Percentiles rank a stretch among this genome's conserved stretches.
Conservation (phyloP, 2,113 vertebrate genomes). For the Forbesichthys papilliferus region DNA sequence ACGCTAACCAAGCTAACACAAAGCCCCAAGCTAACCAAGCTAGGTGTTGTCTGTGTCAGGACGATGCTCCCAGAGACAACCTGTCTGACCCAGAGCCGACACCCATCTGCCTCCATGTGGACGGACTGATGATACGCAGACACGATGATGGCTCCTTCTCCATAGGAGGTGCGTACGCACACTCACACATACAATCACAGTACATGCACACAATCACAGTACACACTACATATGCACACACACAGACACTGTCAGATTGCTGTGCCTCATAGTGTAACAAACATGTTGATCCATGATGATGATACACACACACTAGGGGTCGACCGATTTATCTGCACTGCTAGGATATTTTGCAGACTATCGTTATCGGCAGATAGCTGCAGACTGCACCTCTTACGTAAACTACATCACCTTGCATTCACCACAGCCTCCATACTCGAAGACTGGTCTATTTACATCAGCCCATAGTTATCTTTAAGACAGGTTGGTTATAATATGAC, state of each 20-base stretch:
- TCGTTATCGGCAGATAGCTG: too few relatives aligned
- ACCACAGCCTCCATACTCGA: too few relatives aligned
- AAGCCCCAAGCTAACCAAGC: too few relatives aligned
- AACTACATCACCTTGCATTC: too few relatives aligned
- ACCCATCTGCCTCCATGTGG: slow-evolving; percentile 84
- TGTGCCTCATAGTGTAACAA: background rate
- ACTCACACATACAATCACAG: background rate
- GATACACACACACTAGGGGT: slow-evolving; percentile 22
- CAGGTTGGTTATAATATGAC: too few relatives aligned
- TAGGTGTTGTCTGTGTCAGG: slow-evolving; percentile 70
- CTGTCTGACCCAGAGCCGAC: slow-evolving; percentile 72
- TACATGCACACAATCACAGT: background rate
- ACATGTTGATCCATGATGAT: slow-evolving; percentile 36
- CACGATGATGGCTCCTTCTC: too few relatives aligned
- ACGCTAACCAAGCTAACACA: background rate
- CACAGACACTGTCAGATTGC: slow-evolving; percentile 31
- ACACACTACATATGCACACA: background rate
- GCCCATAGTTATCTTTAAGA: too few relatives aligned
- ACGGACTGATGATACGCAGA: slow-evolving; percentile 87
- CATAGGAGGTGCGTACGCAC: background rate
- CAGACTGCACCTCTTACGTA: too few relatives aligned
- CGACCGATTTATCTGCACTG: too few relatives aligned
- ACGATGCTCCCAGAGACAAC: slow-evolving; percentile 84
- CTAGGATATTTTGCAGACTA: too few relatives aligned
- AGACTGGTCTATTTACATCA: too few relatives aligned